Evolutionary conservation across 2,113 vertebrate genomes (phyloP), one percentile per base, ranked within the genome.

Genomic region (Apus apus): DNA sequence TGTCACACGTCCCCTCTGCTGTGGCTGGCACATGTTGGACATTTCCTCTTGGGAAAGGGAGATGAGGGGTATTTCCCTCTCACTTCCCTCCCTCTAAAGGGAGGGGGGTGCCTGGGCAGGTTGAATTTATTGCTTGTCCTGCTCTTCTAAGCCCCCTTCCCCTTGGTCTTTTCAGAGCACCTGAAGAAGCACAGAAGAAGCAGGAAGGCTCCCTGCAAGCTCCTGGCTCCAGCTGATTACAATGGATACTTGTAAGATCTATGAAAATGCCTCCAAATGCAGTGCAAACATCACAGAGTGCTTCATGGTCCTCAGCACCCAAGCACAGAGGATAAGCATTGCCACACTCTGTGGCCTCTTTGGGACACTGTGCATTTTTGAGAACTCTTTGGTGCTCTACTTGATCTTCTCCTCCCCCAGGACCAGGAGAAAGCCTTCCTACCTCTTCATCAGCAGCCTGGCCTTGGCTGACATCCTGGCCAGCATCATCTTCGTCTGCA

Each of bases 361-460:
- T 5, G 99, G 99, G 36, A 97, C 98, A 8, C 23, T 99, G n/a
- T 99, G 99, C 1, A 68, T 99, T 79, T 83, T 99, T 32, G 99
- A 99, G 96, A 99, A 99, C 62, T 43, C 89, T 25, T 72, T 98
- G 10, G 98, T 99, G 58, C 94, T 99, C 72, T 98, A 84, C 22
- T 94, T 99, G 87, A 99, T 99, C 34, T 96, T 97, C 30, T 96
- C 97, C 60, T 98, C 98, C 8, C 97, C 93, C 0, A 17, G 88
- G 9, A 98, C 98, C 40, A 98, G 98, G 30, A 97, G 68, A 38
- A 98, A 98, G 25, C 99, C 99, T 45, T 99, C 99, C 5, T 99
- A 99, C 92, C 96, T 99, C 58, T 99, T 99, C 93, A 99, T 99
- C 3, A 97, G 98, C 96, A 99, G 98, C 97, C 85, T 99, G 46